phyloP scores from a whole-genome alignment of 1,140 invertebrate species.

The Drosophila equinoxialis region DNA sequence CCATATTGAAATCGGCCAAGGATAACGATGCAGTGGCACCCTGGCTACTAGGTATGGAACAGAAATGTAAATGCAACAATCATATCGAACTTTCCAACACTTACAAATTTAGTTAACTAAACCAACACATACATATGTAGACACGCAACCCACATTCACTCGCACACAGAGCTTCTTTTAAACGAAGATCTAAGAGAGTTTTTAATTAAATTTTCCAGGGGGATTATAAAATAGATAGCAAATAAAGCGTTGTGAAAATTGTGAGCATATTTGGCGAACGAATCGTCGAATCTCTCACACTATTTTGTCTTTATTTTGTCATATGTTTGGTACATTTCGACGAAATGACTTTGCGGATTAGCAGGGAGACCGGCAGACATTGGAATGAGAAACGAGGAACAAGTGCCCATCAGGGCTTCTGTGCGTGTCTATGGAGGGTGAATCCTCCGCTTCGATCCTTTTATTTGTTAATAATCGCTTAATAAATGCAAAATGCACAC shows the following conservation, averaged over 20 bases:
- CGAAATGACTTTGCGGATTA: constrained; percentile 82
- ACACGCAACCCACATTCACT: constrained; percentile 1
- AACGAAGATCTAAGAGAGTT: constrained; percentile 4
- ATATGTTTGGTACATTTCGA: constrained; percentile 76
- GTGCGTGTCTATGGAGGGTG: constrained; percentile 31
- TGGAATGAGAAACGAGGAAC: constrained; percentile 13
- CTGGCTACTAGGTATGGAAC: constrained; percentile 96
- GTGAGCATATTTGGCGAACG: constrained; percentile 80
- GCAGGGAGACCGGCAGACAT: constrained; percentile 10
- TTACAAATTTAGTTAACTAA: constrained; percentile 3
- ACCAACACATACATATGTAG: background rate
- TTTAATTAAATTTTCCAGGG: constrained; percentile 73
- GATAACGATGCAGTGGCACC: constrained; percentile 97
- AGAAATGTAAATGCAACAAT: constrained; percentile 83
- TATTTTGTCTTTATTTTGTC: constrained; percentile 42
- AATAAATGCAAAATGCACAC: constrained; percentile 82
- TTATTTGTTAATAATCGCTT: constrained; percentile 83
- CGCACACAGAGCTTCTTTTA: background rate
- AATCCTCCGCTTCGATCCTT: constrained; percentile 32
- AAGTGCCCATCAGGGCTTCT: constrained; percentile 37
- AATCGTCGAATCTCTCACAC: constrained; percentile 32
- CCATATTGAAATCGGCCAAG: constrained; percentile 97
- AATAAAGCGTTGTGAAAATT: constrained; percentile 46
- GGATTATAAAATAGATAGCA: constrained; percentile 71
- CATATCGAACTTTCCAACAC: constrained; percentile 68